Conservation (phyloP, 2,797 vertebrate genomes). For the Siniperca obscura region DNA sequence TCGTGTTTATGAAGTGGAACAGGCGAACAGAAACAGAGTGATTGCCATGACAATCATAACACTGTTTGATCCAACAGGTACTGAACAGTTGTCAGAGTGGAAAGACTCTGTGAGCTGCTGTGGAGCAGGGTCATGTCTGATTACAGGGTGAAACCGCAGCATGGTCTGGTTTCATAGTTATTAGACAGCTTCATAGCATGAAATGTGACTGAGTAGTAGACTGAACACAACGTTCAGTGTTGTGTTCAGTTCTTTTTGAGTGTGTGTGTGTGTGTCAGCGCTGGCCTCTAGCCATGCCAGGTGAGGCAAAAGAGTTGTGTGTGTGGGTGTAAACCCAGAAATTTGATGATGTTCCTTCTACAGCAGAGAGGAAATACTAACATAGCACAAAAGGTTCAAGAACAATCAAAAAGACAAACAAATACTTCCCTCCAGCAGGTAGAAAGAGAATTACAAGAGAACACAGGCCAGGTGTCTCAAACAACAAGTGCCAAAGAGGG, state of each 20-base stretch:
- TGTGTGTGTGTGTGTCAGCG: constrained; percentile 40
- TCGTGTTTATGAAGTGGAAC: constrained; percentile 40
- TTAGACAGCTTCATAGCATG: constrained; percentile 48
- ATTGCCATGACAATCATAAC: constrained; percentile 25
- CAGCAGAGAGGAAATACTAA: constrained; percentile 68
- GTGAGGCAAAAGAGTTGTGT: constrained; percentile 62
- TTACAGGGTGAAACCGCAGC: constrained; percentile 52
- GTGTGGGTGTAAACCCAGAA: constrained; percentile 73
- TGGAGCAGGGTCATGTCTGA: constrained; percentile 35
- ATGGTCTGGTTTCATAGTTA: constrained; percentile 63
- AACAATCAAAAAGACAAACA: constrained; percentile 77
- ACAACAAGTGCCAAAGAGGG: constrained; percentile 66
- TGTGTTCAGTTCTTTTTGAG: constrained; percentile 47
- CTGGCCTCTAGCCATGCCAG: constrained; percentile 69
- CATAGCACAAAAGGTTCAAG: constrained; percentile 71
- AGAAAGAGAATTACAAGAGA: constrained; percentile 66
- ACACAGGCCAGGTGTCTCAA: constrained; percentile 71
- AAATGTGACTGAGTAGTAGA: constrained; percentile 53
- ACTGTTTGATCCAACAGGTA: constrained; percentile 43
- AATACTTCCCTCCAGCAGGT: constrained; percentile 70
- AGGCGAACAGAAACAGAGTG: constrained; percentile 19
- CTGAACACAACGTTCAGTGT: constrained; percentile 45
- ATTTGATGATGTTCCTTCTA: constrained; percentile 76
- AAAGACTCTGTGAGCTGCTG: constrained; percentile 30
- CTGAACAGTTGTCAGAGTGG: constrained; percentile 26